These are phyloP conservation scores for Pangasius mekongensis DNA, from an alignment of 2,797 vertebrate genomes.

Conservation along the genomic window DNA sequence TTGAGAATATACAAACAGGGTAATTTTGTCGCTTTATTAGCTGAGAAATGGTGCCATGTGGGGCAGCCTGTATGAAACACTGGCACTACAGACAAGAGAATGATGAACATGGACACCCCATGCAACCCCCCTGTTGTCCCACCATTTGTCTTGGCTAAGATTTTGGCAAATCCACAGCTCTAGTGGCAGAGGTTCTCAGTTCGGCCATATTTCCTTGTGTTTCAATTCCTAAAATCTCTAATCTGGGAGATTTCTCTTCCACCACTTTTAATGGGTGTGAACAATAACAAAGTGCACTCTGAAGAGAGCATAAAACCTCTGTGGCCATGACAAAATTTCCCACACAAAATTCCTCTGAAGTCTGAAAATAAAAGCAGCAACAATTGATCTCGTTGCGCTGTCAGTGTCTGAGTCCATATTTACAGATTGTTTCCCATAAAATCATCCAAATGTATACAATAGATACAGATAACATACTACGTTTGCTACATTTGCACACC, in stretches of 20 bases:
- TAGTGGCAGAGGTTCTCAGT: background rate
- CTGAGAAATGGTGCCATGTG: constrained; percentile 1
- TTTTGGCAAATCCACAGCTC: background rate
- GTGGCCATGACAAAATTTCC: background rate
- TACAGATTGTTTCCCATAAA: background rate
- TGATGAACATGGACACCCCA: background rate
- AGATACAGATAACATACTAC: background rate
- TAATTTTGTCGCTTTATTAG: background rate
- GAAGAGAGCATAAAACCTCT: background rate
- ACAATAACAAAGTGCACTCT: background rate
- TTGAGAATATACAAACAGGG: background rate
- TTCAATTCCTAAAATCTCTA: background rate
- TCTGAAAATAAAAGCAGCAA: background rate
- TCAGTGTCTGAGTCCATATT: background rate
- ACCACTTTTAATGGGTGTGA: background rate
- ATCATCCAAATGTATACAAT: background rate
- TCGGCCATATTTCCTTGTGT: background rate
- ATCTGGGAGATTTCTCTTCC: background rate
- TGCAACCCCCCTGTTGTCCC: background rate
- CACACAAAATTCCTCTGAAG: background rate
- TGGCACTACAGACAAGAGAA: background rate
- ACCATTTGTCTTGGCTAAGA: constrained; percentile 13
- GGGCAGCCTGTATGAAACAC: constrained; percentile 9
- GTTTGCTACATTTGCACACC: background rate
- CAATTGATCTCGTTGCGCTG: background rate